Percentiles rank a stretch among this genome's conserved stretches.
phyloP scores from a whole-genome alignment of 2,797 vertebrate genomes.

The Discoglossus pictus region DNA sequence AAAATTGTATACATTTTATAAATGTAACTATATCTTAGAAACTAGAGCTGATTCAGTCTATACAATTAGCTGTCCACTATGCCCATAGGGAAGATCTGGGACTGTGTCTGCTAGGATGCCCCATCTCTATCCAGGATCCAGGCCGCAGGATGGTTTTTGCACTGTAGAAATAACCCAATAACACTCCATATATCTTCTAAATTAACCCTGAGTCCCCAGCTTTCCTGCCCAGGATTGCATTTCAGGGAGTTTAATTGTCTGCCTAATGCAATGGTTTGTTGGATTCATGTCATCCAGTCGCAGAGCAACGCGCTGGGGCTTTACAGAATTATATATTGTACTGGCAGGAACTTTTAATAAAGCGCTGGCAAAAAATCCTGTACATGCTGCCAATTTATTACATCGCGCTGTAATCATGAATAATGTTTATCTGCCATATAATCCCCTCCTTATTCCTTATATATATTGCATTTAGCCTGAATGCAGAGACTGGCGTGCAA shows the following conservation, averaged over 20 bases:
- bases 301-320: constrained; percentile 29
- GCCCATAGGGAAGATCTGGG: too few relatives aligned
- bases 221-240: constrained; percentile 25
- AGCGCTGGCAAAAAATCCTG: constrained; percentile 27
- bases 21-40: too few relatives aligned
- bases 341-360: constrained; percentile 41
- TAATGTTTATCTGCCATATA: constrained; percentile 42
- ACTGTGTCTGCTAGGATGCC: too few relatives aligned
- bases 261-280: constrained; percentile 31
- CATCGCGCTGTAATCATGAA: constrained; percentile 41
- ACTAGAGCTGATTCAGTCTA: too few relatives aligned
- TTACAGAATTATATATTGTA: constrained; percentile 39
- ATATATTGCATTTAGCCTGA: constrained; percentile 30
- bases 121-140: too few relatives aligned
- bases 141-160: constrained; percentile 28
- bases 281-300: constrained; percentile 36
- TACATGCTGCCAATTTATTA: constrained; percentile 35
- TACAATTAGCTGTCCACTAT: too few relatives aligned
- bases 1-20: too few relatives aligned
- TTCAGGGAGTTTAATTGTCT: constrained; percentile 33
- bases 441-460: constrained; percentile 34
- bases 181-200: constrained; percentile 39
- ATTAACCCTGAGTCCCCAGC: constrained; percentile 36
- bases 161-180: constrained; percentile 38
- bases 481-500: constrained; percentile 29